Base-by-base conservation (phyloP, 1,140 invertebrate species). In the Ctenoplectra terminalis region DNA sequence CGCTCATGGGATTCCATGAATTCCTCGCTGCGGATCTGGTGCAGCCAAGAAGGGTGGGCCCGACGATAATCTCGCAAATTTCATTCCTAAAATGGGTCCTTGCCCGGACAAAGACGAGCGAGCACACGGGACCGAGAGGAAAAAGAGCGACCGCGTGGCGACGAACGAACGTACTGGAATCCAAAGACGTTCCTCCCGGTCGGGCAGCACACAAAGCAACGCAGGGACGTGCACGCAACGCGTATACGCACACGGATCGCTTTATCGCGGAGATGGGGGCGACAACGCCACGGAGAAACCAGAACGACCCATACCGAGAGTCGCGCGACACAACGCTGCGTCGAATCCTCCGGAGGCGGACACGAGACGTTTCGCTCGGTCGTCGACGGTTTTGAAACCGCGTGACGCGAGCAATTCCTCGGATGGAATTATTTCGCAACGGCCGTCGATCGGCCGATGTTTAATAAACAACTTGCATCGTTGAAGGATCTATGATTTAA, bases 11-110 rank as follows among this genome's bases (percentile, higher is more conserved):
- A 85, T 86, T 86, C 84, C 83, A 40, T 11, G 84, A 73, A 86
- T 85, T 82, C 72, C 58, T 34, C 9, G 40, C 15, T 56, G 48
- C 54, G 78, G 48, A 84, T 71, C 46, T 81, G 73, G 73, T 50
- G 72, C 69, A 85, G 50, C 50, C 80, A 9, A 46, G 40, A 46
- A 48, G 60, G 78, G 23, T 72, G 64, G n/a, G 66, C 66, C 67
- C 61, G 23, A 15, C 67, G 60, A 61, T 81, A 84, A 87, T 88
- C 84, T 87, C 70, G 88, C 88, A 83, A 89, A 88, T 87, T 86
- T 89, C 83, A 82, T 86, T 88, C 87, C 87, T 86, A 89, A 89
- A 90, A 90, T 90, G 87, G 88, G 50, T 61, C 40, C 69, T 13
- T 29, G 54, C 52, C 43, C 20, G 66, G 46, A 75, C 48, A 73